These are phyloP conservation scores for Setophaga kirtlandii DNA, from an alignment of 2,113 vertebrate genomes.

Conservation along the genomic window DNA sequence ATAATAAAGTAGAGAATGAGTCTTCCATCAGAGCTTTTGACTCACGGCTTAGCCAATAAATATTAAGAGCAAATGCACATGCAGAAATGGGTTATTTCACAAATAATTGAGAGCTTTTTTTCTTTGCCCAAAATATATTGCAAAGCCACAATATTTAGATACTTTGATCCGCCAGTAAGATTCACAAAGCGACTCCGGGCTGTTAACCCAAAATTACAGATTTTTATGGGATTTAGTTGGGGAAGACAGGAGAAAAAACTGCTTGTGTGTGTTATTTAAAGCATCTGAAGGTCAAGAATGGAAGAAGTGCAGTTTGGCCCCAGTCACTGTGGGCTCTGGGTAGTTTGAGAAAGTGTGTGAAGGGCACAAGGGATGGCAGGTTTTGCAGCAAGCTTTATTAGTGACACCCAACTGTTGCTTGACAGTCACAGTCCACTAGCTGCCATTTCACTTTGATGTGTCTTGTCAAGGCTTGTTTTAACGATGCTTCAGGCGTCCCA, in stretches of 20 bases:
- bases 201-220: background rate
- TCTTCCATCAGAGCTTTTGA: background rate
- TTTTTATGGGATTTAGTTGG: background rate
- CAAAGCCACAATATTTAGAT: background rate
- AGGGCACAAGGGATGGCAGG: background rate
- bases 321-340: background rate
- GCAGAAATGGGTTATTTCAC: background rate
- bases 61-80: background rate
- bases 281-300: background rate
- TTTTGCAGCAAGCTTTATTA: slow-evolving; percentile 4
- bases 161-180: background rate
- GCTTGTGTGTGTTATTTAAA: background rate
- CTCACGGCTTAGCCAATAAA: background rate
- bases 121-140: background rate
- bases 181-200: background rate
- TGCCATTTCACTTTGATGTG: background rate
- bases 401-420: background rate
- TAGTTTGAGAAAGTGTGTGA: background rate
- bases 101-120: background rate
- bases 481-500: background rate
- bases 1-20: background rate
- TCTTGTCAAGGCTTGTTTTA: slow-evolving; percentile 51
- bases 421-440: background rate
- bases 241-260: background rate
- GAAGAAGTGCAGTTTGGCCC: background rate